Base-by-base conservation (phyloP, 2,113 vertebrate species). In the Scomber scombrus region DNA sequence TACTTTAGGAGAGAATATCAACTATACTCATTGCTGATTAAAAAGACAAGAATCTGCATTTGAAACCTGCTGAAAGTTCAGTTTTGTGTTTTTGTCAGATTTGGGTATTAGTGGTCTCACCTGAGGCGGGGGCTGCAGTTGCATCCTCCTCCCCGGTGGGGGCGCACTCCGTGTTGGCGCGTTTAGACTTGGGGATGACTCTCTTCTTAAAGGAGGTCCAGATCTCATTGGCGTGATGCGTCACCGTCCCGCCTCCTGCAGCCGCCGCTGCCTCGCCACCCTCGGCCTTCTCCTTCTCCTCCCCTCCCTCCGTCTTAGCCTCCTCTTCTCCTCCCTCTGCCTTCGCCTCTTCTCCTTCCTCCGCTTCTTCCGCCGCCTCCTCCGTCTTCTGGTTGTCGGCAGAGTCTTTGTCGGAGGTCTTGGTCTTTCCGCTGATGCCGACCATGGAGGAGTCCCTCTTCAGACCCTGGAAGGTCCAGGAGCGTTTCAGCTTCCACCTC, bases 201-300 rank as follows among this genome's bases (percentile, higher is more conserved):
- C 94, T 93, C 60, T 96, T 96, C 89, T 96, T 96, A 84, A 96
- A 96, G 51, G 93, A 93, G 50, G 94, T 95, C 95, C 95, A 96
- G 85, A 95, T 95, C 85, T 95, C 95, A 11, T 93, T 95, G 91
- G 95, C 93, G 7, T 96, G 95, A 26, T 95, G 95, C 52, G 94
- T 93, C 40, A 94, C 93, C 3, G 89, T 91, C 23, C 91, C 94
- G 1, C 89, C 88, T 34, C 80, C 93, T 1, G 86, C 85, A 0
- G 79, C 34, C 3, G 79, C 60, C 1, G 85, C 90, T 54, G 85
- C 88, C 34, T 83, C 85, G 0, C 60, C 72, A 7, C 57, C 88
- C 18, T 87, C 88, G 0, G 60, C 75, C 18, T 82, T 91, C 82
- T 62, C 67, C 65, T 88, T 82, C 18, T 95, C 94, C 34, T 92